Conservation (phyloP, 2,113 vertebrate species). For the Apodemus speciosus region DNA sequence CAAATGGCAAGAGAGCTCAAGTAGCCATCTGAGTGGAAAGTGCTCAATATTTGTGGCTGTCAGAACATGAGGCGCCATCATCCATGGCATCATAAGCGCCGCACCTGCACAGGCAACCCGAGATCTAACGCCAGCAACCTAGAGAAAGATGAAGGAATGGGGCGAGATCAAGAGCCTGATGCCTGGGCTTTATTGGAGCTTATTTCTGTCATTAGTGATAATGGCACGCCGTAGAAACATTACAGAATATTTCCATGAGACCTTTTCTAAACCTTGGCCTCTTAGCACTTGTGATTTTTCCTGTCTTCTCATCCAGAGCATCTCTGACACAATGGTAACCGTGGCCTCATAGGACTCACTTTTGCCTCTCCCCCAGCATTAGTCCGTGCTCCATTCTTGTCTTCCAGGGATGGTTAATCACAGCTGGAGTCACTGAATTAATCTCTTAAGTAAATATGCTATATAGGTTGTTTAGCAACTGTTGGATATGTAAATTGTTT, state of each 20-base stretch:
- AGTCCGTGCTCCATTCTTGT: background rate
- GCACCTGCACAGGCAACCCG: background rate
- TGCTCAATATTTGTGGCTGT: background rate
- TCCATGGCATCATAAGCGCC: background rate
- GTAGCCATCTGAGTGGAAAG: background rate
- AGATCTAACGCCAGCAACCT: background rate
- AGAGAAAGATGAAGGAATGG: background rate
- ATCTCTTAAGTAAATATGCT: constrained; percentile 15
- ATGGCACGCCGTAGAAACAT: background rate
- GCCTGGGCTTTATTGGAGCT: background rate
- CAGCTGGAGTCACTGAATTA: constrained; percentile 29
- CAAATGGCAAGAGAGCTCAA: background rate
- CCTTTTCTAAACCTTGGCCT: background rate
- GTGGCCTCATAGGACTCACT: background rate
- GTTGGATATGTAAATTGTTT: constrained; percentile 26
- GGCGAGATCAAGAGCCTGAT: background rate
- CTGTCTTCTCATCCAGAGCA: background rate
- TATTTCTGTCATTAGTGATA: background rate
- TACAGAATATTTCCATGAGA: background rate
- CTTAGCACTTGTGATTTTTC: background rate
- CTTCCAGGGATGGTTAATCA: background rate
- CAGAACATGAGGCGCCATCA: background rate
- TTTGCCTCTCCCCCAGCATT: background rate
- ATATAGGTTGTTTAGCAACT: constrained; percentile 43
- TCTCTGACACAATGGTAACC: background rate